Evolutionary conservation across 2,797 vertebrate species (phyloP).

Genomic region (Falco rusticolus): DNA sequence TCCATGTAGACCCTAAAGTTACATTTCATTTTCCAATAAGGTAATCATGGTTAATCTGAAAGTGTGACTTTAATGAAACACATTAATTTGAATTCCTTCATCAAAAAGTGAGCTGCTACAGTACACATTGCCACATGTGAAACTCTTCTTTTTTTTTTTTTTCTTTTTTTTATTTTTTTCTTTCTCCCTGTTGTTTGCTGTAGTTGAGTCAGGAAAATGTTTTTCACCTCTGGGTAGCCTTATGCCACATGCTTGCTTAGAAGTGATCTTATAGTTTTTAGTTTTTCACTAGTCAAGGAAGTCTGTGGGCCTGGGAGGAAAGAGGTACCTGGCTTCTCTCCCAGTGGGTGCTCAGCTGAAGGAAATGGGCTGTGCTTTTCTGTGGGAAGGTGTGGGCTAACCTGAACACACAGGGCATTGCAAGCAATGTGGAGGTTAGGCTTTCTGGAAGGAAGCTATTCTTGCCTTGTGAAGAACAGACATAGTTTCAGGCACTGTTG

Average conservation of each 20-base stretch:
- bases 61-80: neutral
- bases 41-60: neutral
- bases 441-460: neutral
- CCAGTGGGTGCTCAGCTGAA: neutral
- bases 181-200: neutral
- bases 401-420: neutral
- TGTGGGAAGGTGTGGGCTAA: neutral
- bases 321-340: neutral
- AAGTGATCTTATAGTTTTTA: neutral
- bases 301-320: neutral
- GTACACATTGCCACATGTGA: neutral
- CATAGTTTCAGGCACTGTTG: neutral
- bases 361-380: neutral
- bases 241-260: neutral
- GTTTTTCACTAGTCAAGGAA: neutral
- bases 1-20: neutral
- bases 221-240: neutral
- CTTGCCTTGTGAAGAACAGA: neutral
- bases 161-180: neutral
- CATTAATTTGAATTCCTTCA: neutral
- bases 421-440: no score
- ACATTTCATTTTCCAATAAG: neutral
- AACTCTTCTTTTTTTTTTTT: no score
- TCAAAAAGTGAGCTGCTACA: neutral
- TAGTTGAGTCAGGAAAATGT: neutral